Evolutionary conservation across 1,140 invertebrate species (phyloP).

Genomic region (Scylla paramamosain): DNA sequence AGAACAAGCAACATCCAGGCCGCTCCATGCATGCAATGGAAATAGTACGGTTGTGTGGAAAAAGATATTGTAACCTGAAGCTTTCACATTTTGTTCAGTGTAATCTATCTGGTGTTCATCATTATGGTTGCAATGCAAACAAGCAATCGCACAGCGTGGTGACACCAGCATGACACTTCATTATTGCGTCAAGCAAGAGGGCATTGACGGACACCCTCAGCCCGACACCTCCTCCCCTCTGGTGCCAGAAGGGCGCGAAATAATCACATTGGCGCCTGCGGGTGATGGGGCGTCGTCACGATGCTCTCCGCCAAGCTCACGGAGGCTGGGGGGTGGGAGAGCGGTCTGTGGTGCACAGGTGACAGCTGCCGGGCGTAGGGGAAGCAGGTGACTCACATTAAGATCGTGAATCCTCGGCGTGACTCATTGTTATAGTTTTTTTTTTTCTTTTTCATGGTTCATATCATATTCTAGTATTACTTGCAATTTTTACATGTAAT

Average conservation of each 20-base stretch:
- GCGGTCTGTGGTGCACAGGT: not conserved
- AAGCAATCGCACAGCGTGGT: not conserved
- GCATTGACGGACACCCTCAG: not conserved
- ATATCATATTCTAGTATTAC: too few species aligned
- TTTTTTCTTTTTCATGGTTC: too few species aligned
- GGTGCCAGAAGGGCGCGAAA: not conserved
- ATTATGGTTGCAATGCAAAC: not conserved
- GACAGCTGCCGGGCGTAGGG: not conserved
- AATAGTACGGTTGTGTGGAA: too few species aligned
- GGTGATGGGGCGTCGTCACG: not conserved
- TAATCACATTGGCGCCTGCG: not conserved
- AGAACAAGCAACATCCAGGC: not conserved
- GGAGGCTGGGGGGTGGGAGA: not conserved
- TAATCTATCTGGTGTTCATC: not conserved
- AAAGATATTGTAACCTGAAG: not conserved
- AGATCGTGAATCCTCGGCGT: not conserved
- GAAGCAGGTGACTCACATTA: too few species aligned
- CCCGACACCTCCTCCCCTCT: not conserved
- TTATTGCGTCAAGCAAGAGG: not conserved
- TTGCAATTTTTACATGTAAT: too few species aligned
- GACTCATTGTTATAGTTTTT: not conserved
- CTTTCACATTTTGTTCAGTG: not conserved
- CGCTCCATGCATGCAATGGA: too few species aligned
- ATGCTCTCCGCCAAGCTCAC: not conserved
- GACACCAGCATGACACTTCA: not conserved